These are phyloP conservation scores for Gambusia affinis DNA, from an alignment of 2,113 vertebrate genomes.

Conservation along the genomic window DNA sequence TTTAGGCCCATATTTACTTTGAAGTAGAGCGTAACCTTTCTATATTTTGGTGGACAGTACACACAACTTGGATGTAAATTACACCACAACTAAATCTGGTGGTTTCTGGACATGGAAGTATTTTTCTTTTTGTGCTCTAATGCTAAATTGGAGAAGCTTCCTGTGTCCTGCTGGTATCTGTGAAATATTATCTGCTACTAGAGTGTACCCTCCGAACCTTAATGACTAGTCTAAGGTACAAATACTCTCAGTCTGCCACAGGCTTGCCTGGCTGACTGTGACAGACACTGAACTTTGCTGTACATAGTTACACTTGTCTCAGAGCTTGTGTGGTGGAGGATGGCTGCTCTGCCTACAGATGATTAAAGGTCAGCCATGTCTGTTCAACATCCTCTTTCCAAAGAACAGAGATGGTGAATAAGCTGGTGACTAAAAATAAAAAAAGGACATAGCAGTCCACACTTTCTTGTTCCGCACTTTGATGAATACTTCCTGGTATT, in stretches of 20 bases:
- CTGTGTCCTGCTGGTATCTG: constrained; percentile 13
- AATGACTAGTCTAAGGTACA: constrained; percentile 35
- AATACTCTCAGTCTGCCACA: constrained; percentile 27
- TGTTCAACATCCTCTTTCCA: not conserved
- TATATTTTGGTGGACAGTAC: not conserved
- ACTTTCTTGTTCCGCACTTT: constrained; percentile 6
- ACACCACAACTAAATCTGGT: no score
- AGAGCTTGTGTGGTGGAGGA: not conserved
- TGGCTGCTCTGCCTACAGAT: not conserved
- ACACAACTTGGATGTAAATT: no score
- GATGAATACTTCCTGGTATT: constrained; percentile 11
- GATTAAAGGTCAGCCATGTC: constrained; percentile 30
- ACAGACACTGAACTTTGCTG: constrained; percentile 18
- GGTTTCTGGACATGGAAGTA: no score
- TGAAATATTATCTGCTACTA: not conserved
- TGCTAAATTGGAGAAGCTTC: not conserved
- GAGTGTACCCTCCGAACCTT: constrained; percentile 3
- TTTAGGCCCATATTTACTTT: not conserved
- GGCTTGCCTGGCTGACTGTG: constrained; percentile 4
- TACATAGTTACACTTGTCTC: constrained; percentile 13
- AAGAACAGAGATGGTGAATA: constrained; percentile 2
- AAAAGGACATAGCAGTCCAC: not conserved
- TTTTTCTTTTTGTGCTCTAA: not conserved
- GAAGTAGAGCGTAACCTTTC: not conserved
- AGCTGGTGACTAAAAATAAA: not conserved